These are phyloP conservation scores for Ericerus pela DNA, from an alignment of 1,140 invertebrate genomes.

Conservation along the genomic window DNA sequence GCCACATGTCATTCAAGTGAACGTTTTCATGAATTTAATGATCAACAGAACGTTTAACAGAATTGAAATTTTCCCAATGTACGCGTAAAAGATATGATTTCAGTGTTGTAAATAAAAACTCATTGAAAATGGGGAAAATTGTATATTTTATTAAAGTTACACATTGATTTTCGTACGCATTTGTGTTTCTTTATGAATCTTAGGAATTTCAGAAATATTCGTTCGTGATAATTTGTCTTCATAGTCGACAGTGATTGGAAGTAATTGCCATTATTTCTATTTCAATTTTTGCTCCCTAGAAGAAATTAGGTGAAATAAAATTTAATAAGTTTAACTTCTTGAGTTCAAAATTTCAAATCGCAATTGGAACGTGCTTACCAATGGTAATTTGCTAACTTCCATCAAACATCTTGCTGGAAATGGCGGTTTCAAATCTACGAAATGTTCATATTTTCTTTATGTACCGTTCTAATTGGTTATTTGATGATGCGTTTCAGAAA, in stretches of 20 bases:
- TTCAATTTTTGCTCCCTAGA: neutral
- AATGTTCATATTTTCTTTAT: neutral
- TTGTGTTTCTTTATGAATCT: neutral
- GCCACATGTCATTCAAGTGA: neutral
- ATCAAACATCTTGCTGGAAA: neutral
- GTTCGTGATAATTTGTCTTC: neutral
- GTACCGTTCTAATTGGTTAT: neutral
- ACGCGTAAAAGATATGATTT: neutral
- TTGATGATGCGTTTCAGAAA: neutral
- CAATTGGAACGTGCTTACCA: neutral
- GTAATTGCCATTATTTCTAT: neutral
- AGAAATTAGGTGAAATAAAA: neutral
- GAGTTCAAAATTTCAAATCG: neutral
- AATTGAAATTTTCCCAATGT: too few species aligned
- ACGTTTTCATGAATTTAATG: neutral
- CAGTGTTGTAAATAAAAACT: neutral
- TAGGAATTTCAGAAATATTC: neutral
- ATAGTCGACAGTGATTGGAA: neutral
- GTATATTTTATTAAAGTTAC: neutral
- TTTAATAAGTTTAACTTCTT: neutral
- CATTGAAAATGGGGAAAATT: neutral
- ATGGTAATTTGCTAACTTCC: neutral
- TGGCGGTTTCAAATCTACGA: neutral
- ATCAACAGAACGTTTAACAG: too few species aligned
- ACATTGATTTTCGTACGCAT: conserved; percentile 1